Base-by-base conservation (phyloP, 2,797 vertebrate species). In the Antennarius maculatus region DNA sequence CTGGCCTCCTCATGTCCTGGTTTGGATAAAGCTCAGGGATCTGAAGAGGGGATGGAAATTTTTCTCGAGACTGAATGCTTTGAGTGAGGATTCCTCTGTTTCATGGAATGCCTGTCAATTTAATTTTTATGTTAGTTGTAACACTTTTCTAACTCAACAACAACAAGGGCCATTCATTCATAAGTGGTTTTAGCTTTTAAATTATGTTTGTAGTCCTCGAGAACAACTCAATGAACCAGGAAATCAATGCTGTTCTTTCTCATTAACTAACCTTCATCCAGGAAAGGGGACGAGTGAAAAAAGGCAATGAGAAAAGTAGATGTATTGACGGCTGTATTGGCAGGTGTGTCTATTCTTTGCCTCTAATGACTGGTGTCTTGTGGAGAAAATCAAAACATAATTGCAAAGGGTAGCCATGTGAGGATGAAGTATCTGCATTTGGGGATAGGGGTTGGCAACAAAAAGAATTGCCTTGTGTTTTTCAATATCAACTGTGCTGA, bases 301-400 rank as follows among this genome's bases (percentile, higher is more conserved):
- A 77, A 79, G 48, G 67, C 81, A 86, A 86, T 86, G 79, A 79
- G 76, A 62, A 55, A 64, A 65, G 64, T 23, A 68, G 78, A 85
- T 82, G 61, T 89, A 88, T 88, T 77, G 90, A 90, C 11, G 50
- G 31, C 54, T 6, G 27, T 86, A 91, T 88, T 86, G 90, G 74
- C 90, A 86, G 86, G 79, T 80, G 75, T 45, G 72, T 55, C 82
- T 84, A 84, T 86, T 90, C 76, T 76, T 46, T 50, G 66, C 74
- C 62, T 80, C 66, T 54, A 71, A 67, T 50, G 56, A 73, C 64
- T 46, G 61, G 63, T 55, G 59, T 77, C 64, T 69, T 61, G 63
- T 27, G 54, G 66, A 84, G 77, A 79, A 80, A 88, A 84, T 77
- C 48, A 73, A 82, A 77, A 42, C 81, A 71, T 87, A 84, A 91